Base-by-base conservation (phyloP, 2,797 vertebrate genomes). In the Harpagifer antarcticus region DNA sequence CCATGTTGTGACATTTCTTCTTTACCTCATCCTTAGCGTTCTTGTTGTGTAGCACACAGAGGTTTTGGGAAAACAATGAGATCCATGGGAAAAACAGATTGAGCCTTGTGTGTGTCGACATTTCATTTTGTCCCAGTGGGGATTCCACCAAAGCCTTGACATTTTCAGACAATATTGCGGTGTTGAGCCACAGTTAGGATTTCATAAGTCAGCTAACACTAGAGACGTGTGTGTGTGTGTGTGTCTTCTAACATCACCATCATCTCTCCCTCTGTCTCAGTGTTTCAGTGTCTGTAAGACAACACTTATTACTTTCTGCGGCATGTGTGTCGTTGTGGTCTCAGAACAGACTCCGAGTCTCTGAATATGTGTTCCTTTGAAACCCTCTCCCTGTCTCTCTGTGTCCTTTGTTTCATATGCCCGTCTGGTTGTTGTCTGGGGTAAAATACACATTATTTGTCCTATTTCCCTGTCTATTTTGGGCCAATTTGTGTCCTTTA, bases 151-250 rank as follows among this genome's bases (percentile, higher is more conserved):
- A 88, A 92, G 88, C 89, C 85, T 59, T 91, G 92, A 93, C 92
- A 94, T 93, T 94, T 93, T 84, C 87, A 90, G 82, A 88, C 92
- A 93, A 93, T 93, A 93, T 93, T 94, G 91, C 83, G 49, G 80
- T 77, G 86, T 85, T 91, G 86, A 92, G 91, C 89, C 88, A 78
- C 83, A 80, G 84, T 90, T 89, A 83, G 87, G 88, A 86, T 93
- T 90, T 92, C 88, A 91, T 91, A 91, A 93, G 89, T 89, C 90
- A 84, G 69, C 85, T 85, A 86, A 83, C 87, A 74, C 83, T 67
- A 33, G 72, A 81, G 76, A 53, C 72, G 69, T 59, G 64, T 54
- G 31, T 48, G 56, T 72, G 40, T 27, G 44, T 62, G 74, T 37
- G n/a, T 55, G 47, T 69, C 49, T 64, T 9, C 68, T 68, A 75